Evolutionary conservation across 2,113 vertebrate species (phyloP).

Genomic region (Melanotaenia duboulayi): DNA sequence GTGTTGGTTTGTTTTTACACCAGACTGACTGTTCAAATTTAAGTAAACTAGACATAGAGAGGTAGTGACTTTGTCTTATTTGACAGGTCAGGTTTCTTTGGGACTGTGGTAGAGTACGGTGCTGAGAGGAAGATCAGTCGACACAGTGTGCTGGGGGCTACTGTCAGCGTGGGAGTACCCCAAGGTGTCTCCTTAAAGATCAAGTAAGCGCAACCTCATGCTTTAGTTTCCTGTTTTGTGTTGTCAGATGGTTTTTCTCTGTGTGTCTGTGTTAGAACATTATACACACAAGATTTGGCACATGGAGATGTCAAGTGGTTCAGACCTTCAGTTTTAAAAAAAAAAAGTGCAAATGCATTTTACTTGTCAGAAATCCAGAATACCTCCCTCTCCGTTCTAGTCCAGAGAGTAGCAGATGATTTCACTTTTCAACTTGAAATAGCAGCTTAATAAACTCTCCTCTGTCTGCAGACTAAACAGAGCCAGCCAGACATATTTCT

Average conservation of each 20-base stretch:
- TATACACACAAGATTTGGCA: no score
- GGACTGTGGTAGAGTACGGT: conserved; percentile 95
- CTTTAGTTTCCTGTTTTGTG: conserved; percentile 2
- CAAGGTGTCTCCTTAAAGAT: conserved; percentile 97
- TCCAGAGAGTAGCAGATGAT: not conserved
- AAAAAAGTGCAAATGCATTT: not conserved
- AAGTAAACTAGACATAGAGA: not conserved
- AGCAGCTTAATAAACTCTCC: not conserved
- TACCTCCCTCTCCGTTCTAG: not conserved
- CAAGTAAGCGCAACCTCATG: conserved; percentile 85
- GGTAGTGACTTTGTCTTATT: conserved; percentile 18
- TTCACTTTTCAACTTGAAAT: not conserved
- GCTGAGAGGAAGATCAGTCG: conserved; percentile 97
- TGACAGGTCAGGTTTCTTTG: conserved; percentile 94
- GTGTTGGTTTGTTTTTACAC: not conserved
- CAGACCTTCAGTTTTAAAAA: not conserved
- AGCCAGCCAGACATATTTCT: conserved; percentile 98
- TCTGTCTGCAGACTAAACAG: conserved; percentile 88
- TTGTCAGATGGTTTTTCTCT: not conserved
- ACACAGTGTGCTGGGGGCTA: conserved; percentile 94
- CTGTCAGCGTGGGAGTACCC: conserved; percentile 93
- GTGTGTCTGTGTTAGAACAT: no score
- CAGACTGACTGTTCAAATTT: not conserved
- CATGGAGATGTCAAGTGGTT: not conserved
- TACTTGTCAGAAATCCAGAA: not conserved